Evolutionary conservation across 2,113 vertebrate species (phyloP).

Genomic region (Eurypyga helias): DNA sequence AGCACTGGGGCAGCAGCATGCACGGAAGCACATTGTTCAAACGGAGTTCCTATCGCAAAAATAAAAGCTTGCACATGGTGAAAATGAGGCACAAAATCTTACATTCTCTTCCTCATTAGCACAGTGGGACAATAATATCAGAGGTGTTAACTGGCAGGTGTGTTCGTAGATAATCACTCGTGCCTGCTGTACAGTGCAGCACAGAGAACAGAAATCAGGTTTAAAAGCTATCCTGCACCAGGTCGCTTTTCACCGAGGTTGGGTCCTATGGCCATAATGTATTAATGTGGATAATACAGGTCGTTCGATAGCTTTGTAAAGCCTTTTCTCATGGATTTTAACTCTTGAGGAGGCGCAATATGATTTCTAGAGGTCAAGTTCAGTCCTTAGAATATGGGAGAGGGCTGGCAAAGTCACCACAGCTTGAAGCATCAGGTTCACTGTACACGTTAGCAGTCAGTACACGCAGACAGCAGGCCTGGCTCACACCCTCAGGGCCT

Average conservation of each 20-base stretch:
- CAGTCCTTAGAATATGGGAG: background rate
- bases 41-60: background rate
- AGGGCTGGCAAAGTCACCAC: background rate
- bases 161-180: background rate
- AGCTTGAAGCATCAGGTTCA: background rate
- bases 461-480: background rate
- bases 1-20: background rate
- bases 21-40: background rate
- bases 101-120: conserved; percentile 38
- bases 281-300: background rate
- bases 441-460: background rate
- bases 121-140: conserved; percentile 59
- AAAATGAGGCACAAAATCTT: conserved; percentile 53
- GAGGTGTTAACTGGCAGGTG: conserved; percentile 61
- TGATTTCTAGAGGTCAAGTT: background rate
- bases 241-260: background rate
- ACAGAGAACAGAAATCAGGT: conserved; percentile 16
- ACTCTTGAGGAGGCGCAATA: background rate
- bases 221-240: background rate
- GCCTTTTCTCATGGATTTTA: conserved; percentile 4
- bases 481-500: background rate
- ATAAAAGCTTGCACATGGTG: conserved; percentile 43
- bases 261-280: background rate
- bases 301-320: background rate
- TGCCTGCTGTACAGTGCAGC: background rate